A percentile compares a stretch with the other conserved stretches of the same genome.
Conservation (phyloP, 2,113 vertebrate genomes). For the Anser cygnoides region DNA sequence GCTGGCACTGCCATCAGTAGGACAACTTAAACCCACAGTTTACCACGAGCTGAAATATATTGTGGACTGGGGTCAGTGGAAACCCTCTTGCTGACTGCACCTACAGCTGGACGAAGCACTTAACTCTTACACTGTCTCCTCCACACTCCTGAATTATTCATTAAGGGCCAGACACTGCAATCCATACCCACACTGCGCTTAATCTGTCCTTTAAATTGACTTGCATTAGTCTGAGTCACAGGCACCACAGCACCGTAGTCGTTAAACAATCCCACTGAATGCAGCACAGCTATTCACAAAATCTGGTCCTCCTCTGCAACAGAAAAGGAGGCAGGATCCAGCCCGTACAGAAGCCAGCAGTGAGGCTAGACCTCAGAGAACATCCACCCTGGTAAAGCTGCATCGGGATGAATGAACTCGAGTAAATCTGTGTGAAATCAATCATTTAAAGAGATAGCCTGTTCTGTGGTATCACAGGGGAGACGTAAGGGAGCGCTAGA, state of each 20-base stretch:
- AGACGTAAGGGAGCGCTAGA: background rate
- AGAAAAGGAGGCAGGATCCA: background rate
- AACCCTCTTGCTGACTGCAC: constrained; percentile 9
- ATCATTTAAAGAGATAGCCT: constrained; percentile 16
- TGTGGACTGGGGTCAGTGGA: background rate
- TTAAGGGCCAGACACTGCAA: constrained; percentile 5
- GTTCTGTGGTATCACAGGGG: background rate
- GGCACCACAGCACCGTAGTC: background rate
- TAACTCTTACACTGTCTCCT: background rate
- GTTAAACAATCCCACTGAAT: background rate
- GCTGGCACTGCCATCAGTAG: background rate
- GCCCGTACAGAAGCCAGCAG: background rate
- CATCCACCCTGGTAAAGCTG: background rate
- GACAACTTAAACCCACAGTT: background rate
- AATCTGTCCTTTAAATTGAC: constrained; percentile 48
- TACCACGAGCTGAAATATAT: background rate
- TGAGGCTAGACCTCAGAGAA: background rate
- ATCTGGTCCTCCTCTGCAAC: background rate
- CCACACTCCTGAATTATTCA: constrained; percentile 47
- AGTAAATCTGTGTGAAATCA: constrained; percentile 26
- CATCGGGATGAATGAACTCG: constrained; percentile 8
- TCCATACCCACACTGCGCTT: background rate
- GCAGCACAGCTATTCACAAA: background rate
- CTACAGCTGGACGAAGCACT: background rate
- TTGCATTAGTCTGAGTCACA: constrained; percentile 47